A percentile compares a stretch with the other conserved stretches of the same genome.
phyloP scores from a whole-genome alignment of 2,797 vertebrate genomes.

The Mormyrops boulengeri region DNA sequence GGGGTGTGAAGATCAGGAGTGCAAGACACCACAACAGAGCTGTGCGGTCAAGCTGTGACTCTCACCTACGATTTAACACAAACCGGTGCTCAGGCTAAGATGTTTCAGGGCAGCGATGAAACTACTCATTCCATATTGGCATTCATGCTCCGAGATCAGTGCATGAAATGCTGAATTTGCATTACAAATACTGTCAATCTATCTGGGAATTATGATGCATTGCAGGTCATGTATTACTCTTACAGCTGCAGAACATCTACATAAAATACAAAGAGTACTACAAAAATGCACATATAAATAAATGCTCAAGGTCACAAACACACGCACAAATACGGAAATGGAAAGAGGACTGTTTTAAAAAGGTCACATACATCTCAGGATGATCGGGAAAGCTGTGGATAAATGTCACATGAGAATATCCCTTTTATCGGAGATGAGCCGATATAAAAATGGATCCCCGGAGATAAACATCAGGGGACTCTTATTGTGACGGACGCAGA shows the following conservation, averaged over 20 bases:
- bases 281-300: background rate
- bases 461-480: constrained; percentile 26
- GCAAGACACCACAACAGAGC: background rate
- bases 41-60: background rate
- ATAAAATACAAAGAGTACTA: background rate
- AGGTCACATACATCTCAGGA: background rate
- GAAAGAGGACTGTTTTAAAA: background rate
- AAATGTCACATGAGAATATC: constrained; percentile 22
- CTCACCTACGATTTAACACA: background rate
- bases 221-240: background rate
- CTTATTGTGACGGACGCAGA: constrained; percentile 21
- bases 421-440: constrained; percentile 25
- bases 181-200: background rate
- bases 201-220: background rate
- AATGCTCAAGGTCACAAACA: background rate
- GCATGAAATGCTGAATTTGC: background rate
- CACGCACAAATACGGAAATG: background rate
- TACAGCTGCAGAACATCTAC: background rate
- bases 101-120: background rate
- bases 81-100: background rate
- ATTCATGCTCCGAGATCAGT: background rate
- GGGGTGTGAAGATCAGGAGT: background rate
- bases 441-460: constrained; percentile 23
- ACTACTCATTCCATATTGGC: background rate
- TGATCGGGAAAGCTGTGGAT: constrained; percentile 4